Percentiles rank a stretch among this genome's conserved stretches.
Conservation (phyloP, 2,797 vertebrate species). For the Onychomys arenicola region DNA sequence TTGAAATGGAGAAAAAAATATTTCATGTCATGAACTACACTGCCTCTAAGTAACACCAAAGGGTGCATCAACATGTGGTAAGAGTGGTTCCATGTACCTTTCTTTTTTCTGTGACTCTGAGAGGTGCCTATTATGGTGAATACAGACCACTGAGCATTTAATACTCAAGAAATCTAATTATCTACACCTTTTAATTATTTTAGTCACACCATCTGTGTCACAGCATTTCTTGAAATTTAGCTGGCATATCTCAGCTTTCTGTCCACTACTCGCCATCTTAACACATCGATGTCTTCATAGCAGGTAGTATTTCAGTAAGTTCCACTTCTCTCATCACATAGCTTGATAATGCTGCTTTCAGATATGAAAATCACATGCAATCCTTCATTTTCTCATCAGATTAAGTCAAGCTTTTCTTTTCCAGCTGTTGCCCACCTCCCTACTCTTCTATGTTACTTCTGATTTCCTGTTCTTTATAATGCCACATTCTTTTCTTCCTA, state of each 20-base stretch:
- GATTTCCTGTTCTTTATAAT: not conserved
- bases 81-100: not conserved
- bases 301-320: not conserved
- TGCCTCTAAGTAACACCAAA: constrained; percentile 21
- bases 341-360: constrained; percentile 16
- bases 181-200: not conserved
- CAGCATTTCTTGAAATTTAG: not conserved
- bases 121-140: not conserved
- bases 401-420: constrained; percentile 13
- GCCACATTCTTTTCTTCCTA: not conserved
- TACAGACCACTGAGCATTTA: not conserved
- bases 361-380: constrained; percentile 7
- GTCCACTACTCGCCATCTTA: not conserved
- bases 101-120: not conserved
- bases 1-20: constrained; percentile 43
- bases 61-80: not conserved
- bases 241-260: not conserved
- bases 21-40: constrained; percentile 34
- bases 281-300: not conserved
- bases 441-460: not conserved
- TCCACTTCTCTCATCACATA: constrained; percentile 22
- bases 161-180: not conserved
- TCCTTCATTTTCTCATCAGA: not conserved
- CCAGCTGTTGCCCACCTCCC: not conserved
- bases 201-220: not conserved